Evolutionary conservation across 2,113 vertebrate genomes (phyloP).

Genomic region (Dermatemys mawii): DNA sequence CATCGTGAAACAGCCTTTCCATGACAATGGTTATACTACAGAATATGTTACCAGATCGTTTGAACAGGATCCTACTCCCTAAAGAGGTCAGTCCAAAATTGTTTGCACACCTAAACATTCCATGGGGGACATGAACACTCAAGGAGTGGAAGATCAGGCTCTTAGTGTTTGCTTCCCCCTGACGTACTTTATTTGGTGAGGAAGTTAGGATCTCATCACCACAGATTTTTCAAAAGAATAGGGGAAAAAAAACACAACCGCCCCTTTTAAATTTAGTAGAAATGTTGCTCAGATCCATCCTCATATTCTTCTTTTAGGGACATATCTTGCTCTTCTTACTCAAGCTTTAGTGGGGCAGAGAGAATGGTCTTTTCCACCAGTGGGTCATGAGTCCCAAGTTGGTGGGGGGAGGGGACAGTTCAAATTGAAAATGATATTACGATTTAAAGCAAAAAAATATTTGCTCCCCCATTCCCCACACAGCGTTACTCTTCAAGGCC

Average conservation of each 20-base stretch:
- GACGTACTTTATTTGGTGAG: no score
- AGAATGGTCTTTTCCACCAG: background rate
- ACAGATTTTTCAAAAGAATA: no score
- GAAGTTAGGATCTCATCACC: no score
- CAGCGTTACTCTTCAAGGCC: background rate
- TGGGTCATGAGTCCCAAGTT: no score
- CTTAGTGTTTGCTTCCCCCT: background rate
- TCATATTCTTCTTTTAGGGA: background rate
- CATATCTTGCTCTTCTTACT: background rate
- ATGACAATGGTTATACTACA: background rate
- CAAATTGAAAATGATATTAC: background rate
- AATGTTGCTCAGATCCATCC: background rate
- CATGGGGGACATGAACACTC: background rate
- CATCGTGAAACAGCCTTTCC: background rate
- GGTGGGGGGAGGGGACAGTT: background rate
- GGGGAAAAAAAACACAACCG: no score
- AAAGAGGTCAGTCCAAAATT: background rate
- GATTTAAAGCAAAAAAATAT: background rate
- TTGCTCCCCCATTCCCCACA: background rate
- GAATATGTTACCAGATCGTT: rapidly evolving
- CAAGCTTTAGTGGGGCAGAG: background rate
- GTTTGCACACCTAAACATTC: rapidly evolving
- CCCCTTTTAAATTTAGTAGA: background rate
- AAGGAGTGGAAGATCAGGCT: rapidly evolving
- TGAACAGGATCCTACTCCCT: background rate